phyloP scores from a whole-genome alignment of 2,888 invertebrate species.

The Poecilus cupreus region DNA sequence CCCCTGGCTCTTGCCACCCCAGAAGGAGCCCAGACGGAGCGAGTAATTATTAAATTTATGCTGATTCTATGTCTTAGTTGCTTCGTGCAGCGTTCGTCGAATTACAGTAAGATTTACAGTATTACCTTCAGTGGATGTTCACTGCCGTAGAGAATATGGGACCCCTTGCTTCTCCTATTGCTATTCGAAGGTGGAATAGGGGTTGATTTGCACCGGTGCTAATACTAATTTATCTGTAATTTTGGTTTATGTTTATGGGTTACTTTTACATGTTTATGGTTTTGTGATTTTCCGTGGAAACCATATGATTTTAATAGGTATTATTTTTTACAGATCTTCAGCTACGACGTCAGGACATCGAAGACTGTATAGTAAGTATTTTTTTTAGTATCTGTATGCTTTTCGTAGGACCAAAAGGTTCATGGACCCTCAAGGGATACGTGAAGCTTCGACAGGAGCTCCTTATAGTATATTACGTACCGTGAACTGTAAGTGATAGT shows the following conservation, averaged over 20 bases:
- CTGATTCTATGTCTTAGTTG: slow-evolving; percentile 75
- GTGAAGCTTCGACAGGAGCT: too few species aligned
- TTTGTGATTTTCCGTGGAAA: not conserved
- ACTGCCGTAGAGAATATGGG: slow-evolving; percentile 64
- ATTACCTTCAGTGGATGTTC: slow-evolving; percentile 67
- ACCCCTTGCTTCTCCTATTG: slow-evolving; percentile 68
- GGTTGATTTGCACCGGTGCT: slow-evolving; percentile 60
- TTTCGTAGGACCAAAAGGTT: too few species aligned
- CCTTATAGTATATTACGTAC: too few species aligned
- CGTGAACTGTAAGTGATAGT: too few species aligned
- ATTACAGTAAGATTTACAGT: slow-evolving; percentile 74
- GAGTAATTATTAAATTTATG: slow-evolving; percentile 75
- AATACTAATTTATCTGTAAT: slow-evolving; percentile 73
- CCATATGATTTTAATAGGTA: not conserved
- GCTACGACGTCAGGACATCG: too few species aligned
- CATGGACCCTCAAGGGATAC: too few species aligned
- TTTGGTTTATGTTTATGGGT: slow-evolving; percentile 60
- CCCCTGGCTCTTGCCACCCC: not conserved
- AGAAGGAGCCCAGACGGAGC: slow-evolving; percentile 60
- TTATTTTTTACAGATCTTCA: not conserved
- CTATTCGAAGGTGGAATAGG: not conserved
- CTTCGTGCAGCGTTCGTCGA: slow-evolving; percentile 69
- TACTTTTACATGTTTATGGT: not conserved
- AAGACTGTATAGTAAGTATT: too few species aligned
- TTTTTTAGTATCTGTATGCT: too few species aligned